A percentile compares a stretch with the other conserved stretches of the same genome.
phyloP scores from a whole-genome alignment of 2,888 invertebrate genomes.

The Plutella xylostella region DNA sequence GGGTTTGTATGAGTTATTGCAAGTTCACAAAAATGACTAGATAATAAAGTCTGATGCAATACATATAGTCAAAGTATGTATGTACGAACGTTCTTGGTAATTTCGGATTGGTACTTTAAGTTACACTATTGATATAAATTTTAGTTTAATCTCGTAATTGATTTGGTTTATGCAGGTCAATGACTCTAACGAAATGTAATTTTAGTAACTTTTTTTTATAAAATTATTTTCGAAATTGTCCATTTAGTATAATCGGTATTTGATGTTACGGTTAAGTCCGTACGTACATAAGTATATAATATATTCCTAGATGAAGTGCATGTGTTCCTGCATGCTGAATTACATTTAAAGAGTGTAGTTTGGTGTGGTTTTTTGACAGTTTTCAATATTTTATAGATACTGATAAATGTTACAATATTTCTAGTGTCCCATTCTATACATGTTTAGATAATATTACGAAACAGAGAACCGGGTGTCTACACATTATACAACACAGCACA shows the following conservation, averaged over 20 bases:
- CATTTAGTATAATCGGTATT: not conserved
- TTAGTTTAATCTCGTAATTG: slow-evolving; percentile 1
- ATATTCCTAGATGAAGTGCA: slow-evolving; percentile 23
- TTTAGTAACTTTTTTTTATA: slow-evolving; percentile 20
- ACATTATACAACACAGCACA: slow-evolving; percentile 7
- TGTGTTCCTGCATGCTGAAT: slow-evolving; percentile 45
- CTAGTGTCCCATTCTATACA: not conserved
- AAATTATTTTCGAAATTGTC: not conserved
- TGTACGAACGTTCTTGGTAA: slow-evolving; percentile 34
- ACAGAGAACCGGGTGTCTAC: not conserved
- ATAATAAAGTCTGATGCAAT: not conserved
- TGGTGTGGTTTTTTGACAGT: slow-evolving; percentile 28
- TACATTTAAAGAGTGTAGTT: slow-evolving; percentile 54
- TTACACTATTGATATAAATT: slow-evolving; percentile 2
- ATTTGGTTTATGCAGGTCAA: slow-evolving; percentile 3
- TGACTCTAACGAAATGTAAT: not conserved
- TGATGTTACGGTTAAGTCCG: slow-evolving; percentile 34
- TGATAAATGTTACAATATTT: not conserved
- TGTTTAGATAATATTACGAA: not conserved
- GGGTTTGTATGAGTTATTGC: not conserved
- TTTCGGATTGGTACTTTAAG: slow-evolving; percentile 2
- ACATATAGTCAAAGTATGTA: slow-evolving; percentile 29
- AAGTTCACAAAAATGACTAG: too few species aligned
- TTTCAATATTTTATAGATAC: slow-evolving; percentile 1
- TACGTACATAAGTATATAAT: slow-evolving; percentile 37